Evolutionary conservation across 2,888 invertebrate genomes (phyloP), one percentile per base, ranked within the genome.

Genomic region (Amaurobius ferox): DNA sequence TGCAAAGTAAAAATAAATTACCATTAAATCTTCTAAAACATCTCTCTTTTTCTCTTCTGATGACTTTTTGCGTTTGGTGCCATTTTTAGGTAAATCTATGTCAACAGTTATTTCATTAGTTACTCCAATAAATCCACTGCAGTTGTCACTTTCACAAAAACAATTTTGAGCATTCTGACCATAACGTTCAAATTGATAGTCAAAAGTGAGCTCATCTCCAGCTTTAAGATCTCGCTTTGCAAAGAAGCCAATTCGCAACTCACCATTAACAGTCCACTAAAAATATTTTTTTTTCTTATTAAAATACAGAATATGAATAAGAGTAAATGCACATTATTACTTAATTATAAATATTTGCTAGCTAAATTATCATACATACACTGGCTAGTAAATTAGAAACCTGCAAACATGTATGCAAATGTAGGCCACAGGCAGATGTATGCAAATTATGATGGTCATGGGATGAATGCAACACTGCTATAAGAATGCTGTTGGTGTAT

Each of bases 181-280:
- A 92, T 98, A 98, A 90, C 97, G 93, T 92, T 99, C 97, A 92
- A 98, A 98, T 92, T 98, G 96, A 92, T 99, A 99, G 92, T 99
- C 98, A 92, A 99, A 99, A 0, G 98, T 99, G 73, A 99, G 95
- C 92, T 99, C 99, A 91, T 99, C 98, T 0, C 97, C 97, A 0
- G 94, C 94, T 71, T 93, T 91, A 83, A 99, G 96, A 35, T 94
- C 94, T 88, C 95, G 93, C 87, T 95, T 95, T 89, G 98, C 96
- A 92, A 99, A 99, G 93, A 99, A 99, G 0, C 99, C 99, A 90
- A 99, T 97, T 89, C 99, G 93, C 64, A 98, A 92, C 91, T 97
- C 97, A 13, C 93, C 92, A 89, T 92, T 92, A 1, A 93, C 93
- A 55, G 92, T 93, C 93, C 93, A 93, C 93, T 93, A 90, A 73